phyloP scores from a whole-genome alignment of 2,888 invertebrate genomes.

The Holacanthella duospinosa region DNA sequence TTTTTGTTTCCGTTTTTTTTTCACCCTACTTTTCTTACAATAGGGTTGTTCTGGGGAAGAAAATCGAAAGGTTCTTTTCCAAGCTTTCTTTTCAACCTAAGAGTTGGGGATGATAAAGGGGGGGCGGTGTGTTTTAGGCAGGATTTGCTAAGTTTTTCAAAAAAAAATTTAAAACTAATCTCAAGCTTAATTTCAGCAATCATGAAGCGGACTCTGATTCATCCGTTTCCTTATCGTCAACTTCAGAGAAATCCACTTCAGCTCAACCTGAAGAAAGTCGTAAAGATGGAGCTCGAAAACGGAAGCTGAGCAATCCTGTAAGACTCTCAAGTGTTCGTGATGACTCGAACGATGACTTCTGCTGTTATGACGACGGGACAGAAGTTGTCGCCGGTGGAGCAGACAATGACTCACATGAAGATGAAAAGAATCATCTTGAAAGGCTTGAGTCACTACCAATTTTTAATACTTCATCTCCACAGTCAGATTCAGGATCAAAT shows the following conservation, averaged over 20 bases:
- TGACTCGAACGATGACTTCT: slow-evolving; percentile 38
- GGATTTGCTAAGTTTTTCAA: not conserved
- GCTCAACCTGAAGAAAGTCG: not conserved
- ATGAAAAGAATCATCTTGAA: slow-evolving; percentile 26
- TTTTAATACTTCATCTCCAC: slow-evolving; percentile 7
- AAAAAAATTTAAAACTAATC: not conserved
- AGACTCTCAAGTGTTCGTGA: slow-evolving; percentile 37
- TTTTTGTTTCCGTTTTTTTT: not conserved
- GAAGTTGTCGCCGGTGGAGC: slow-evolving; percentile 30
- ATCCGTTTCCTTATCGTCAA: slow-evolving; percentile 1
- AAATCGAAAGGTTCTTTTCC: too few relatives aligned
- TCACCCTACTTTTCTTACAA: not conserved
- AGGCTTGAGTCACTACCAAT: slow-evolving; percentile 31
- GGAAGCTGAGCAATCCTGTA: slow-evolving; percentile 33
- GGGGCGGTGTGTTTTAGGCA: slow-evolving; percentile 2
- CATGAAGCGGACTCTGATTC: not conserved
- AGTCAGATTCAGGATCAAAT: slow-evolving; percentile 9
- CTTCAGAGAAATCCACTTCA: slow-evolving; percentile 8
- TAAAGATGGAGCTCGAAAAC: slow-evolving; percentile 31
- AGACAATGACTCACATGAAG: slow-evolving; percentile 17
- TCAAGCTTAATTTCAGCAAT: not conserved
- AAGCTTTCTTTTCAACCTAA: not conserved
- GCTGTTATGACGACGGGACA: slow-evolving; percentile 37
- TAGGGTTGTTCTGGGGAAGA: too few relatives aligned
- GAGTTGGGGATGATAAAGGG: not conserved